A percentile compares a stretch with the other conserved stretches of the same genome.
These are phyloP conservation scores for Brotula barbata DNA, from an alignment of 2,797 vertebrate species.

Conservation along the genomic window DNA sequence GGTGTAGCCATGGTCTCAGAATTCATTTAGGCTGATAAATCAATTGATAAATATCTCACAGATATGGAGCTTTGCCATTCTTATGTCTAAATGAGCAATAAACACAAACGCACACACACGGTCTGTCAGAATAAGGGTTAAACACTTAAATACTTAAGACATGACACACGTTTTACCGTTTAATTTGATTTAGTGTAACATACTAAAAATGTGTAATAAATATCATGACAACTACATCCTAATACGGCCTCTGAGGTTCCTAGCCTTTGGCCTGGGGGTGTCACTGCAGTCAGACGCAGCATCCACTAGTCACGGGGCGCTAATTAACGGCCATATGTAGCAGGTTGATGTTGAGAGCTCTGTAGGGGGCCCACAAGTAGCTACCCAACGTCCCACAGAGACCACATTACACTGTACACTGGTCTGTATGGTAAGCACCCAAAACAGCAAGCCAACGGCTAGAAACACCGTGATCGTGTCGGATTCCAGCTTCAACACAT, in stretches of 20 bases:
- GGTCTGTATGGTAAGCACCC: constrained; percentile 13
- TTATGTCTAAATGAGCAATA: too few relatives aligned
- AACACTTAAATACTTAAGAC: too few relatives aligned
- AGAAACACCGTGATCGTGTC: too few relatives aligned
- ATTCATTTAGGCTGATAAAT: constrained; percentile 13
- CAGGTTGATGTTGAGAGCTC: constrained; percentile 32
- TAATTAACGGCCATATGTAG: constrained; percentile 62
- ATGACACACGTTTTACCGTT: too few relatives aligned
- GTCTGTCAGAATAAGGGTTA: too few relatives aligned
- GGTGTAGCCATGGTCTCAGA: constrained; percentile 26
- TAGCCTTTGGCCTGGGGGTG: constrained; percentile 16
- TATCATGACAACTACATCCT: constrained; percentile 15
- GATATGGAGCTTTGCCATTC: too few relatives aligned
- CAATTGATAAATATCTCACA: too few relatives aligned
- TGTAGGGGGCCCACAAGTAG: constrained; percentile 32
- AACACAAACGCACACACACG: too few relatives aligned
- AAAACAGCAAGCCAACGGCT: constrained; percentile 25
- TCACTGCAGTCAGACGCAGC: constrained; percentile 39
- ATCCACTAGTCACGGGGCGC: constrained; percentile 51
- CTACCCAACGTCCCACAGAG: constrained; percentile 50
- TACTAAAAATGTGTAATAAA: too few relatives aligned
- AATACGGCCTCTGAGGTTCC: constrained; percentile 36
- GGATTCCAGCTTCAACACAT: too few relatives aligned
- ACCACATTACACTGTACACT: constrained; percentile 25
- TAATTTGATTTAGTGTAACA: too few relatives aligned